Percentiles rank a stretch among this genome's conserved stretches.
Conservation (phyloP, 1,140 invertebrate species). For the Conus betulinus region DNA sequence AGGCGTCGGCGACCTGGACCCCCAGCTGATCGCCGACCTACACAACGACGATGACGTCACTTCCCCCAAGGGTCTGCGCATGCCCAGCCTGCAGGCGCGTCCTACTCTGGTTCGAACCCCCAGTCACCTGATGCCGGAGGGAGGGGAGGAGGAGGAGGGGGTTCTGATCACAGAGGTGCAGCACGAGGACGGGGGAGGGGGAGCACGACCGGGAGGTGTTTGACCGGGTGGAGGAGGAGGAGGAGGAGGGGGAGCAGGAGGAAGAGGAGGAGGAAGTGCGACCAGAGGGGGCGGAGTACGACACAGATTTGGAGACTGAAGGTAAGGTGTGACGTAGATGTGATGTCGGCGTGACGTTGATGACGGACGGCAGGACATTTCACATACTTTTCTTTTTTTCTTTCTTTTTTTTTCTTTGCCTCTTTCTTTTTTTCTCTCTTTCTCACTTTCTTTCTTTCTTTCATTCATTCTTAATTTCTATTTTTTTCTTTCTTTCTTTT, state of each 20-base stretch:
- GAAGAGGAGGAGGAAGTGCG: slow-evolving; percentile 26
- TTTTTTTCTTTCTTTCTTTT: neutral
- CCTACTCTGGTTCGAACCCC: slow-evolving; percentile 48
- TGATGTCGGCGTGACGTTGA: too few species aligned
- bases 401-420: neutral
- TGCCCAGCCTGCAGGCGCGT: slow-evolving; percentile 44
- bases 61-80: slow-evolving; percentile 33
- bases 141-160: slow-evolving; percentile 75
- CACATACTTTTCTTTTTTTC: neutral
- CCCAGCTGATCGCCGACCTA: neutral
- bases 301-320: slow-evolving; percentile 64
- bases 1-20: neutral
- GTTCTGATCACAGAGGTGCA: slow-evolving; percentile 55
- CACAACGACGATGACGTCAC: neutral
- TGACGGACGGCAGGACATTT: too few species aligned
- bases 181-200: slow-evolving; percentile 33
- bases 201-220: slow-evolving; percentile 31
- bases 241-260: slow-evolving; percentile 28
- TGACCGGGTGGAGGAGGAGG: slow-evolving; percentile 74
- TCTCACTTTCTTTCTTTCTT: neutral
- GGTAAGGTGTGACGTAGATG: slow-evolving; percentile 39
- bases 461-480: neutral
- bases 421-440: neutral
- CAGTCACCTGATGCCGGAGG: slow-evolving; percentile 25
- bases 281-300: slow-evolving; percentile 51